Evolutionary conservation across 1,140 invertebrate species (phyloP), one percentile per base, ranked within the genome.

Genomic region (Paraescarpia echinospica): DNA sequence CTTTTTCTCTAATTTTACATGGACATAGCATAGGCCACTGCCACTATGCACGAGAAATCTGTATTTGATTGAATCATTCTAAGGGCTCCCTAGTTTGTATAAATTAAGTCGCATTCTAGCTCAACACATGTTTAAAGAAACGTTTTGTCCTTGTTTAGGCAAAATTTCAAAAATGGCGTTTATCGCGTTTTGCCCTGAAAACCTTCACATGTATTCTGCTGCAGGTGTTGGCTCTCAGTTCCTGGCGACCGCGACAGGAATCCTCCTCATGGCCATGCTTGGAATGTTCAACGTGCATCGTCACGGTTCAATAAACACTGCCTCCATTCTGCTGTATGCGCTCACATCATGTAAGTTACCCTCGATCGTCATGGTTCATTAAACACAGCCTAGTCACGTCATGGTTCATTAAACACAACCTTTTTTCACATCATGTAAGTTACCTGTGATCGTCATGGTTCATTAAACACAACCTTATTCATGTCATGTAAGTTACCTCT

Each of bases 241-340:
- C 93, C 94, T 97, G 91, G 95, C 96, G 0, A 95, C 97, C 88
- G 95, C 96, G 33, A 95, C 96, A 35, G 96, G 96, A 8, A 96
- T 97, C 88, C 95, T 97, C 48, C 59, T 96, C 14, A 96, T 97
- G 96, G 96, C 96, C 34, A 93, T 97, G 92, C 92, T 96, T 22
- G 96, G 96, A 18, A 95, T 96, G 94, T 97, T 97, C 93, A 97
- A 96, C 93, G 96, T 97, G 1, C 96, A 97, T 93, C 95, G 96
- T 8, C 96, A 97, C 93, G 96, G 96, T 12, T 94, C 96, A 35
- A 96, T 97, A 93, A 97, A 97, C 93, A 95, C 96, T 33, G 96
- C 96, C 0, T 96, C 95, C n/a, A 95, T 96, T 92, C 94, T 97
- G 35, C 94, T 97, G 0, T 97, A 97, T 94, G 96, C 96, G 34